phyloP scores from a whole-genome alignment of 2,113 vertebrate species.

The Seriola aureovittata region DNA sequence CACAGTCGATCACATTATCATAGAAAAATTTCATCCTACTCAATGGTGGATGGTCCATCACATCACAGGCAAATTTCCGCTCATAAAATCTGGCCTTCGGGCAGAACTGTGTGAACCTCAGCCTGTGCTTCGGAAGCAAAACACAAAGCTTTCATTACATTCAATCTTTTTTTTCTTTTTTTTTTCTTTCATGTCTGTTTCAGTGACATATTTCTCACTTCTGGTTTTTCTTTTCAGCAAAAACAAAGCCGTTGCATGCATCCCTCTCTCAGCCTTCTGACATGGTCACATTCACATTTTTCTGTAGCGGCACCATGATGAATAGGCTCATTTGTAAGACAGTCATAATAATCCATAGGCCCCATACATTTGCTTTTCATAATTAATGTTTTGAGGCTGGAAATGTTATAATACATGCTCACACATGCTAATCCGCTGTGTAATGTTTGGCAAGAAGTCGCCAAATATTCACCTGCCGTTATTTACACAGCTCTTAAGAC shows the following conservation, averaged over 20 bases:
- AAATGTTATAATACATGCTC: neutral
- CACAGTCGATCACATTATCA: conserved; percentile 40
- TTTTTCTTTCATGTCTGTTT: neutral
- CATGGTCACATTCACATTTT: conserved; percentile 1
- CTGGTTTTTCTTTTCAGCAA: conserved; percentile 8
- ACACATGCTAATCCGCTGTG: conserved; percentile 30
- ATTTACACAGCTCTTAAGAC: conserved; percentile 48
- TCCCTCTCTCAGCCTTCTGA: conserved; percentile 17
- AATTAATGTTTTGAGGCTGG: conserved; percentile 22
- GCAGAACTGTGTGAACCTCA: conserved; percentile 22
- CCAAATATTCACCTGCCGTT: conserved; percentile 45
- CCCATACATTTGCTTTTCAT: neutral
- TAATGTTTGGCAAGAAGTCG: conserved; percentile 14
- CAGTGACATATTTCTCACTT: conserved; percentile 1
- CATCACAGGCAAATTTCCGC: conserved; percentile 14
- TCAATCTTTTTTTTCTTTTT: neutral
- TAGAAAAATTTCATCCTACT: conserved; percentile 36
- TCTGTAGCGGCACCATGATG: neutral
- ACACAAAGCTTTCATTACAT: conserved; percentile 27
- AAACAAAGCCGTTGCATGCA: conserved; percentile 12
- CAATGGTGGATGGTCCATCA: conserved; percentile 13
- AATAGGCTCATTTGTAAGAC: conserved; percentile 11
- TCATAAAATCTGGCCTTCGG: conserved; percentile 47
- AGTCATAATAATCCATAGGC: conserved; percentile 13
- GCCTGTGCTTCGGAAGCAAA: conserved; percentile 1